Evolutionary conservation across 2,888 invertebrate genomes (phyloP).

Genomic region (Pantelozetes paolii): DNA sequence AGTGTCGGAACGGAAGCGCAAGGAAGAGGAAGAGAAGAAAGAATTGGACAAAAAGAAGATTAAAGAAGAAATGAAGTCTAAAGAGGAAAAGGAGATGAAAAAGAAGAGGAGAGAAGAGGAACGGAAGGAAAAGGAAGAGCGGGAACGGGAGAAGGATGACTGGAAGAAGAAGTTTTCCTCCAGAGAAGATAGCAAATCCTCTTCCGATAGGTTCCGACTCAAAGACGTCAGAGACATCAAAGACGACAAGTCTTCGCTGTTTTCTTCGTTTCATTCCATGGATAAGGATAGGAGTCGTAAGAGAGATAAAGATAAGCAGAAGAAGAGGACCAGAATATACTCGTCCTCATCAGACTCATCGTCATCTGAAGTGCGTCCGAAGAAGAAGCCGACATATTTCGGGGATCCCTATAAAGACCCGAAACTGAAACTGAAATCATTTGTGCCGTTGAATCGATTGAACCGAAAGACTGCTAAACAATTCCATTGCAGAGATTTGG

Average conservation of each 20-base stretch:
- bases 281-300: not conserved
- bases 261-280: not conserved
- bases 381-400: not conserved
- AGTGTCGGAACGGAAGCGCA: constrained; percentile 29
- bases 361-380: not conserved
- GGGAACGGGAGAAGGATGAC: not conserved
- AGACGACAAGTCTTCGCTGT: not conserved
- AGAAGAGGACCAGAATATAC: not conserved
- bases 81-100: not conserved
- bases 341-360: not conserved
- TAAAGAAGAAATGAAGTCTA: not conserved
- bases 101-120: constrained; percentile 7
- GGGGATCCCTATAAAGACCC: constrained; percentile 13
- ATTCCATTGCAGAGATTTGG: not conserved
- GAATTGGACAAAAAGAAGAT: constrained; percentile 4
- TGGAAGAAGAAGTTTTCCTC: not conserved
- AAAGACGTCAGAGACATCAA: constrained; percentile 3
- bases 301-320: constrained; percentile 3
- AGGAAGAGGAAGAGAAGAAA: constrained; percentile 6
- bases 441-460: not conserved
- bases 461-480: not conserved
- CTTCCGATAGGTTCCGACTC: not conserved
- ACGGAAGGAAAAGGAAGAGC: not conserved
- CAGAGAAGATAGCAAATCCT: no score
- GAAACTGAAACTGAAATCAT: not conserved